Percentiles rank a stretch among this genome's conserved stretches.
phyloP scores from a whole-genome alignment of 2,888 invertebrate species.

The Leucania comma region DNA sequence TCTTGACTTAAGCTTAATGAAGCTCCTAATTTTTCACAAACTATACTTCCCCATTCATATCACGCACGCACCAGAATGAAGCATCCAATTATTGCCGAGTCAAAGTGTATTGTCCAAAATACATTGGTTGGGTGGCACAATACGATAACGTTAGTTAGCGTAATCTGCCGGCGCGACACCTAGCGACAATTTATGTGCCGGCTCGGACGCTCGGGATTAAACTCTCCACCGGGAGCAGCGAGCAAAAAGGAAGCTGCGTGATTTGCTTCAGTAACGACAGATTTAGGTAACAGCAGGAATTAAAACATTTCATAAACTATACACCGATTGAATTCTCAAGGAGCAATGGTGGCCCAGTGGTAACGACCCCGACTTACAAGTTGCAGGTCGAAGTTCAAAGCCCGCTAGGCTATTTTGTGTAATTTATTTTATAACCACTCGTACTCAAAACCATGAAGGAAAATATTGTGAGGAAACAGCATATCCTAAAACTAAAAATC shows the following conservation, averaged over 20 bases:
- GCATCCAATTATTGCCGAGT: slow-evolving; percentile 31
- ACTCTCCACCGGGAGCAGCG: slow-evolving; percentile 31
- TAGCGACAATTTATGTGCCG: slow-evolving; percentile 56
- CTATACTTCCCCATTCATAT: slow-evolving; percentile 5
- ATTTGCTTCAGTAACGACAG: slow-evolving; percentile 23
- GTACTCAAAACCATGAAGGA: too few relatives aligned
- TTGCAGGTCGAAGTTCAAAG: too few relatives aligned
- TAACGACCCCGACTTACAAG: too few relatives aligned
- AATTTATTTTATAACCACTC: too few relatives aligned
- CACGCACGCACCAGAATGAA: slow-evolving; percentile 1
- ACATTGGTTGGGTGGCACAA: slow-evolving; percentile 45
- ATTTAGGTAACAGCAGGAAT: slow-evolving; percentile 7
- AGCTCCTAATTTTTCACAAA: not conserved
- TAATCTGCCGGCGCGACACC: slow-evolving; percentile 56
- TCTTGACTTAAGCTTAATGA: not conserved
- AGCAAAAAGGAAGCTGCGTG: slow-evolving; percentile 44
- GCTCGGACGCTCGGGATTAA: slow-evolving; percentile 56
- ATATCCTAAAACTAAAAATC: too few relatives aligned
- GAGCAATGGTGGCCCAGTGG: too few relatives aligned
- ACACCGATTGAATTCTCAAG: too few relatives aligned
- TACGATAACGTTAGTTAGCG: slow-evolving; percentile 55
- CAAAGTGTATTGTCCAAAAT: slow-evolving; percentile 40
- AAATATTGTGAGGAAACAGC: too few relatives aligned
- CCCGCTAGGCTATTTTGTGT: too few relatives aligned
- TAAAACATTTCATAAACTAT: not conserved